Percentiles rank a stretch among this genome's conserved stretches.
Evolutionary conservation across 1,140 invertebrate species (phyloP).

Genomic region (Agraylea sexmaculata): DNA sequence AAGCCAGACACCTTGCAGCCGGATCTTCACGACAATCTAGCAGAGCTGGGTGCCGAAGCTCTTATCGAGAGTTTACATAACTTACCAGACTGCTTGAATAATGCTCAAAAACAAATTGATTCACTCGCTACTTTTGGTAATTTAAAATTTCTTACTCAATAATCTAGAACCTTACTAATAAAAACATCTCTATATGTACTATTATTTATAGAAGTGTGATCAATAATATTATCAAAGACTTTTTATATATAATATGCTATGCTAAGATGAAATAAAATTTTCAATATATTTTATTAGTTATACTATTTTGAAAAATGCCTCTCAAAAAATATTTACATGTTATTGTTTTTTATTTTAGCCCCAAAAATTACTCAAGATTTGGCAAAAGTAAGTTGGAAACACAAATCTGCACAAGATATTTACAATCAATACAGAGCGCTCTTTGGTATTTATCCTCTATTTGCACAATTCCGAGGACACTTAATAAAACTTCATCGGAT

Average conservation of each 20-base stretch:
- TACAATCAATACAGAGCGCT: slow-evolving; percentile 57
- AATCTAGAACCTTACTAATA: too few species aligned
- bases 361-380: slow-evolving; percentile 52
- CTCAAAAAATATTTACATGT: slow-evolving; percentile 14
- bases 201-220: too few species aligned
- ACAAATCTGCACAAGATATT: slow-evolving; percentile 45
- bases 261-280: too few species aligned
- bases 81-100: slow-evolving; percentile 45
- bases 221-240: too few species aligned
- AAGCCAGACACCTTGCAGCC: slow-evolving; percentile 48
- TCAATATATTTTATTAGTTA: too few species aligned
- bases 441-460: slow-evolving; percentile 48
- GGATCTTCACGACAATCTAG: slow-evolving; percentile 53
- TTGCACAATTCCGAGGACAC: slow-evolving; percentile 44
- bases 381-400: slow-evolving; percentile 49
- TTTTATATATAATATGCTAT: too few species aligned
- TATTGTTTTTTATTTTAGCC: slow-evolving; percentile 42
- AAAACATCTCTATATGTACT: too few species aligned
- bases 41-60: slow-evolving; percentile 55
- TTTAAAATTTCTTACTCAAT: too few species aligned
- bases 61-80: slow-evolving; percentile 50
- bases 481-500: slow-evolving; percentile 24
- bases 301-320: background rate
- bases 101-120: slow-evolving; percentile 46
- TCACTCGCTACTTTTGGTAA: slow-evolving; percentile 57